These are phyloP conservation scores for Auanema sp. DNA, from an alignment of 2,888 invertebrate species.

Conservation along the genomic window DNA sequence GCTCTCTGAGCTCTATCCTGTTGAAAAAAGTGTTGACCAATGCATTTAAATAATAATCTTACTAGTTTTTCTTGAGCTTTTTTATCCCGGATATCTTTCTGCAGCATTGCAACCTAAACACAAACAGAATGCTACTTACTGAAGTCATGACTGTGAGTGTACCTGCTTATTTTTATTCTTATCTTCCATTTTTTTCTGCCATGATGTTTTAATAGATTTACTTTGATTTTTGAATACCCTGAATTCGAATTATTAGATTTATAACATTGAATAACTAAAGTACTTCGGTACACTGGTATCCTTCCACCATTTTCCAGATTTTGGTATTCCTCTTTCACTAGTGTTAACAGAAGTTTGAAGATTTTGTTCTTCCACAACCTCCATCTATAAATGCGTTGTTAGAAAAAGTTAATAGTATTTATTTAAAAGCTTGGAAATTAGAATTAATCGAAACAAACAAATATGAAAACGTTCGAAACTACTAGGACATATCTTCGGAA, in stretches of 20 bases:
- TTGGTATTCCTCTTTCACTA: conserved; percentile 7
- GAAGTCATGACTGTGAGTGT: conserved; percentile 27
- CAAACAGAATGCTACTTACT: conserved; percentile 16
- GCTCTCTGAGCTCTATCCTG: conserved; percentile 39
- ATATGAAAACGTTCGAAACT: not conserved
- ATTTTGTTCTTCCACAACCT: not conserved
- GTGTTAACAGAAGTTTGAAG: not conserved
- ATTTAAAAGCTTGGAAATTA: conserved; percentile 1
- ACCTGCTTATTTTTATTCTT: conserved; percentile 45
- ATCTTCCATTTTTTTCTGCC: conserved; percentile 53
- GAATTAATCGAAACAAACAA: not conserved
- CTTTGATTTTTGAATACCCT: conserved; percentile 44
- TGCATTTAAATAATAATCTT: not conserved
- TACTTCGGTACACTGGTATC: conserved; percentile 4
- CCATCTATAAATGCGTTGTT: too few species aligned
- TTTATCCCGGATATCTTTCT: conserved; percentile 33
- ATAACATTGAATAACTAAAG: too few species aligned
- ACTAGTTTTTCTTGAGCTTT: conserved; percentile 26
- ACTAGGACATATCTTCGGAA: too few species aligned
- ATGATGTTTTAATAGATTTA: conserved; percentile 40
- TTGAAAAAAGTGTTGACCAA: not conserved
- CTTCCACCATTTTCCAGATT: conserved; percentile 26
- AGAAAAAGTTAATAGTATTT: not conserved
- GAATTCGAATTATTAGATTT: too few species aligned
- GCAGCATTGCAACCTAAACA: conserved; percentile 18